A percentile compares a stretch with the other conserved stretches of the same genome.
phyloP scores from a whole-genome alignment of 2,113 vertebrate species.

The Propithecus coquereli region DNA sequence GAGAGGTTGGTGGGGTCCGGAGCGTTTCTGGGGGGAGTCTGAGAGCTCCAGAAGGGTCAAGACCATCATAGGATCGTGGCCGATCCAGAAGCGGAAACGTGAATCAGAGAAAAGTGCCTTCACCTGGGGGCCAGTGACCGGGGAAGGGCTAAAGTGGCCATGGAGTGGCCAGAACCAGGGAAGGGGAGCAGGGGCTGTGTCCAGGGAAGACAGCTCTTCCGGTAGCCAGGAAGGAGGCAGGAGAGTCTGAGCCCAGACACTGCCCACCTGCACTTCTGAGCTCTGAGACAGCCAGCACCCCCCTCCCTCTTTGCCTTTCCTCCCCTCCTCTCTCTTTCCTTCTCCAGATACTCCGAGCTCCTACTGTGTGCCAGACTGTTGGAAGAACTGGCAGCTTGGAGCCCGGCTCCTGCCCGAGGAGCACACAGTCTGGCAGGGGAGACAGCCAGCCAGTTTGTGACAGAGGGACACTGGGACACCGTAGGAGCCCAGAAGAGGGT shows the following conservation, averaged over 20 bases:
- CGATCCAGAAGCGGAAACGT: background rate
- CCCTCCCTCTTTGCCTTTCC: background rate
- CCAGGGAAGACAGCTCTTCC: background rate
- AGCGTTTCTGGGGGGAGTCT: background rate
- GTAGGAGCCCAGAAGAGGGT: background rate
- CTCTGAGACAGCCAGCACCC: background rate
- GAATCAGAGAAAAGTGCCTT: background rate
- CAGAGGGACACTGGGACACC: background rate
- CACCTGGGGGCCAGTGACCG: background rate
- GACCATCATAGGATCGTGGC: background rate
- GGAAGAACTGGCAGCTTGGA: background rate
- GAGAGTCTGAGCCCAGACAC: background rate
- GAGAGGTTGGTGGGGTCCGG: no score
- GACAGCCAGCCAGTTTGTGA: background rate
- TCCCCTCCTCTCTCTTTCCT: background rate
- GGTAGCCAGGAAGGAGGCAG: background rate
- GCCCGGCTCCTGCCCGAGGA: background rate
- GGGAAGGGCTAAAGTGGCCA: background rate
- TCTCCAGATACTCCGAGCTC: background rate
- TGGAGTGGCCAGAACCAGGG: background rate
- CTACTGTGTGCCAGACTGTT: background rate
- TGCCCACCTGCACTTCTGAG: background rate
- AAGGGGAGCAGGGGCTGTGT: background rate
- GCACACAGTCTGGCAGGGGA: background rate
- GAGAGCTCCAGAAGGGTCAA: background rate